Percentiles rank a stretch among this genome's conserved stretches.
Evolutionary conservation across 92 coral and sea anemone species (phyloP).

Genomic region (Metridium senile): DNA sequence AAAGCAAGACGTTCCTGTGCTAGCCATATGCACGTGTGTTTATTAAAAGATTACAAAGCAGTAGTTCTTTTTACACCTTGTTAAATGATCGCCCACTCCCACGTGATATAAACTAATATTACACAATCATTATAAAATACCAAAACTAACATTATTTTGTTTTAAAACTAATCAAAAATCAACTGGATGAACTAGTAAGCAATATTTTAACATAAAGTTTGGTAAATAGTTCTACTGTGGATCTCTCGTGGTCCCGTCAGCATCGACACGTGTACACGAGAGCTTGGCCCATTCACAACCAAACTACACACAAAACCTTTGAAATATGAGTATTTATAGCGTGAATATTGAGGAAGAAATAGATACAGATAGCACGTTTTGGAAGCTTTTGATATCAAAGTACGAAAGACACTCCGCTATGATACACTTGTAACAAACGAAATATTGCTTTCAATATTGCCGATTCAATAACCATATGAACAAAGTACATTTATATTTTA

Average conservation of each 20-base stretch:
- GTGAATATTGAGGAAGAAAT: slow-evolving; percentile 2
- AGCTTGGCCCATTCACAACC: not conserved
- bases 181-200: not conserved
- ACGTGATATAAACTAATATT: not conserved
- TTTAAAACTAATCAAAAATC: not conserved
- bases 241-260: not conserved
- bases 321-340: not conserved
- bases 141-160: no score
- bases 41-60: slow-evolving; percentile 29
- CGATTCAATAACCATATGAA: no score
- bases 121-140: no score
- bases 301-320: slow-evolving; percentile 8
- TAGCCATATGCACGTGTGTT: slow-evolving; percentile 35
- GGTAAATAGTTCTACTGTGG: not conserved
- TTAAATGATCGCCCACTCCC: slow-evolving; percentile 7
- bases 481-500: no score
- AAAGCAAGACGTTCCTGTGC: slow-evolving; percentile 25
- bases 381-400: slow-evolving; percentile 2
- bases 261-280: slow-evolving; percentile 6
- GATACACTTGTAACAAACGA: no score
- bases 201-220: not conserved
- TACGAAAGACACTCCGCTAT: no score
- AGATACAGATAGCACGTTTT: slow-evolving; percentile 19
- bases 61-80: slow-evolving; percentile 11
- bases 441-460: no score